Evolutionary conservation across 2,888 invertebrate species (phyloP).

Genomic region (Leucoptera coffeella): DNA sequence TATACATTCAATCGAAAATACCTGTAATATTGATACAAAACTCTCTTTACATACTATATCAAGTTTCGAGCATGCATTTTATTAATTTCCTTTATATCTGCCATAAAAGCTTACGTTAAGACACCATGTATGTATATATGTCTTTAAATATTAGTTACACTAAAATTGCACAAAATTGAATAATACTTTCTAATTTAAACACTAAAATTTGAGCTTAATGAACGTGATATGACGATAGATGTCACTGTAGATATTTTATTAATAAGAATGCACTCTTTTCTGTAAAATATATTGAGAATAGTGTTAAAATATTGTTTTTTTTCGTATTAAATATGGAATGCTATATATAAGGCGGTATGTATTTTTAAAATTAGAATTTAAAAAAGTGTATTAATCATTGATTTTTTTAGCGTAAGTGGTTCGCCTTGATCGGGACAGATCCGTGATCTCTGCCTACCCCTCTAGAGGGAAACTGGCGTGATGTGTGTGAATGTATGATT

Average conservation of each 20-base stretch:
- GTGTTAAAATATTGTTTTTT: not conserved
- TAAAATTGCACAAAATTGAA: not conserved
- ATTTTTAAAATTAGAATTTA: too few relatives aligned
- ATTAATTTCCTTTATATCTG: not conserved
- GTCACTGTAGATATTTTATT: not conserved
- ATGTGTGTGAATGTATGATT: too few relatives aligned
- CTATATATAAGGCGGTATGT: not conserved
- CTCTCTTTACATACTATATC: too few relatives aligned
- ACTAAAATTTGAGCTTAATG: not conserved
- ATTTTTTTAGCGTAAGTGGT: too few relatives aligned
- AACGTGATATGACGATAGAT: not conserved
- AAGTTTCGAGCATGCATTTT: too few relatives aligned
- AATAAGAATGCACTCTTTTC: not conserved
- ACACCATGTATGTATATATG: constrained; percentile 7
- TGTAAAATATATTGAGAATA: not conserved
- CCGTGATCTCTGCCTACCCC: too few relatives aligned
- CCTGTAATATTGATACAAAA: too few relatives aligned
- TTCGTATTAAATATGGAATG: not conserved
- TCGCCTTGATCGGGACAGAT: too few relatives aligned
- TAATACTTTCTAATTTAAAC: not conserved
- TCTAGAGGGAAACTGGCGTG: too few relatives aligned
- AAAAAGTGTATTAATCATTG: too few relatives aligned
- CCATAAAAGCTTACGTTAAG: not conserved
- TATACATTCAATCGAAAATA: too few relatives aligned
- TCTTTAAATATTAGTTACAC: constrained; percentile 8